A percentile compares a stretch with the other conserved stretches of the same genome.
Evolutionary conservation across 2,888 invertebrate species (phyloP).

Genomic region (Falcaria lacertinaria): DNA sequence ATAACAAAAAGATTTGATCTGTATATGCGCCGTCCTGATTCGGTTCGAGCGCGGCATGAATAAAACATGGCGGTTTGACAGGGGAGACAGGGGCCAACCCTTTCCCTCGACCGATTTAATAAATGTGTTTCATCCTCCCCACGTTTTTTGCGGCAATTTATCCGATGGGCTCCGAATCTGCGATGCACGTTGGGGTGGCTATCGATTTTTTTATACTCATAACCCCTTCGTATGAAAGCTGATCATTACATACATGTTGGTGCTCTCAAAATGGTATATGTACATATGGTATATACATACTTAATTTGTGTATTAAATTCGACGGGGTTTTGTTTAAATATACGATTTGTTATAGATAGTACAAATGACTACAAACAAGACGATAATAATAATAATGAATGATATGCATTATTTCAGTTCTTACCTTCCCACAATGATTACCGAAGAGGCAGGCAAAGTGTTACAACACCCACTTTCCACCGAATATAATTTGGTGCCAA

Average conservation of each 20-base stretch:
- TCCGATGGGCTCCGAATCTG: slow-evolving; percentile 49
- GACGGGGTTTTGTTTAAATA: too few species aligned
- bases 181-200: slow-evolving; percentile 11
- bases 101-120: slow-evolving; percentile 60
- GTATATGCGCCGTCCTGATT: slow-evolving; percentile 52
- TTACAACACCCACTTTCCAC: too few species aligned
- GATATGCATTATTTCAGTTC: too few species aligned
- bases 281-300: too few species aligned
- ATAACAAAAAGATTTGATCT: slow-evolving; percentile 57
- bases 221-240: slow-evolving; percentile 12
- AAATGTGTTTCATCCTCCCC: slow-evolving; percentile 48
- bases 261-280: neutral
- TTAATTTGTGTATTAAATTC: too few species aligned
- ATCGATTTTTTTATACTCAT: slow-evolving; percentile 37
- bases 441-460: too few species aligned
- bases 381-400: too few species aligned
- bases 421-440: too few species aligned
- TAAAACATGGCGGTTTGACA: slow-evolving; percentile 63
- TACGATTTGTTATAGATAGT: too few species aligned
- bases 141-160: slow-evolving; percentile 58
- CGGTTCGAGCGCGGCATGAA: slow-evolving; percentile 59
- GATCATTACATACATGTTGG: slow-evolving; percentile 1
- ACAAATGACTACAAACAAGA: too few species aligned
- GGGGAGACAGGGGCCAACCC: slow-evolving; percentile 49
- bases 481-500: too few species aligned